Base-by-base conservation (phyloP, 2,888 invertebrate species). In the Nebria brevicollis region DNA sequence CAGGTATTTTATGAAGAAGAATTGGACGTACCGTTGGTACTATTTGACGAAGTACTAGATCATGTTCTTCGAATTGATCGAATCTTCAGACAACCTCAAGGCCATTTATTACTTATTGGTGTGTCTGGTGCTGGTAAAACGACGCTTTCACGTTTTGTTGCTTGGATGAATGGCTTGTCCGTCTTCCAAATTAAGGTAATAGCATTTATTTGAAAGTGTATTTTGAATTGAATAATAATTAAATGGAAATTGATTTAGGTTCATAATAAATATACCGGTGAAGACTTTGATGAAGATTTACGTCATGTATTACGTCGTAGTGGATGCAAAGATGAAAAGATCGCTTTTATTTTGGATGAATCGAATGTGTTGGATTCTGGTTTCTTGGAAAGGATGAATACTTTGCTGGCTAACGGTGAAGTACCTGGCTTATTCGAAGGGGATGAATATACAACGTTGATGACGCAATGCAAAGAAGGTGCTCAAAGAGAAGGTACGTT, bases 381-480 rank as follows among this genome's bases (percentile, higher is more conserved):
- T 78, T 99, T 99, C 92, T 92, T 99, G 83, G 99, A 99, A 91
- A 92, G 99, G 84, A 99, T 99, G 98, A 99, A 99, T 89, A 99
- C 99, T 0, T 90, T 99, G 77, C 90, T 99, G 83, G 99, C 99
- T 82, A 99, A 99, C 88, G 99, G 99, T 86, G 99, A 99, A 93
- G 97, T 98, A 10, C 97, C 97, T 77, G 97, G 97, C 75, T 90
- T 97, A 65, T 97, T 97, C 86, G 97, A 97, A 89, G 97, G 99
- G 8, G 99, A 99, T 86, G 99, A 99, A 88, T 98, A 98, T 88
- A 98, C 98, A 1, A 98, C 99, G 0, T 91, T 99, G 82, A 99
- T 99, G 98, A 99, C 99, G 0, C 99, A 99, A 88, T 99, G 99
- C 89, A 99, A 99, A 89, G 99, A 99, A 90, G 99, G 99, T 2